Conservation (phyloP, 1,140 invertebrate species). For the Euborellia annulipes region DNA sequence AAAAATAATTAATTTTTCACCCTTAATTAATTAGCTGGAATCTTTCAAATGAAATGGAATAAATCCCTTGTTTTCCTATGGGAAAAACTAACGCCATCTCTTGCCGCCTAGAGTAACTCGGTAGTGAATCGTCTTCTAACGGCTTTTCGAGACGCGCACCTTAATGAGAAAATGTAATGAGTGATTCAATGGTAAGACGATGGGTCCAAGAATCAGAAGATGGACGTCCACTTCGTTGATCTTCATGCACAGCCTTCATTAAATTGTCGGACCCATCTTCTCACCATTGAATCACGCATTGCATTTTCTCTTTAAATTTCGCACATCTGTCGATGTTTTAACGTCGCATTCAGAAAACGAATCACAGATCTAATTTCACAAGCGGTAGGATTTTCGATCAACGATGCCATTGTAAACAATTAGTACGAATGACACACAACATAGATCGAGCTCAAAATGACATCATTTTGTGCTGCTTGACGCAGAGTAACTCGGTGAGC, state of each 20-base stretch:
- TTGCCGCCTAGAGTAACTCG: too few species aligned
- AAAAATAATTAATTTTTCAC: too few species aligned
- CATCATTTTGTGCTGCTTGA: slow-evolving; percentile 2
- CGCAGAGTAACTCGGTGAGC: background rate
- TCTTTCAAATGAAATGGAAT: too few species aligned
- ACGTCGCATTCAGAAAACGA: slow-evolving; percentile 9
- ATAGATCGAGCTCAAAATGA: slow-evolving; percentile 5
- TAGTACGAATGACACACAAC: background rate
- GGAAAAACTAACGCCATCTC: too few species aligned
- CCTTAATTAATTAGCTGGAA: too few species aligned
- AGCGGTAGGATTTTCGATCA: background rate
- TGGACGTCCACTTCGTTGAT: too few species aligned
- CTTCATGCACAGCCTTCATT: slow-evolving; percentile 12
- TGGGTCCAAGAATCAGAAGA: slow-evolving; percentile 13
- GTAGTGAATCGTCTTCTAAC: too few species aligned
- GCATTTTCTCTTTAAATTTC: slow-evolving; percentile 12
- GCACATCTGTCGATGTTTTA: slow-evolving; percentile 11
- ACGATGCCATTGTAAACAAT: slow-evolving; percentile 1
- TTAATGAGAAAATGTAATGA: slow-evolving; percentile 13
- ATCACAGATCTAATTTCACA: slow-evolving; percentile 4
- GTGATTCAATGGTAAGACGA: slow-evolving; percentile 10
- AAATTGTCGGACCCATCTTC: slow-evolving; percentile 13
- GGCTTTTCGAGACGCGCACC: too few species aligned
- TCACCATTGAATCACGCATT: slow-evolving; percentile 11
- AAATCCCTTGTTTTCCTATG: too few species aligned